A percentile compares a stretch with the other conserved stretches of the same genome.
Conservation (phyloP, 2,113 vertebrate species). For the Oreochromis niloticus region DNA sequence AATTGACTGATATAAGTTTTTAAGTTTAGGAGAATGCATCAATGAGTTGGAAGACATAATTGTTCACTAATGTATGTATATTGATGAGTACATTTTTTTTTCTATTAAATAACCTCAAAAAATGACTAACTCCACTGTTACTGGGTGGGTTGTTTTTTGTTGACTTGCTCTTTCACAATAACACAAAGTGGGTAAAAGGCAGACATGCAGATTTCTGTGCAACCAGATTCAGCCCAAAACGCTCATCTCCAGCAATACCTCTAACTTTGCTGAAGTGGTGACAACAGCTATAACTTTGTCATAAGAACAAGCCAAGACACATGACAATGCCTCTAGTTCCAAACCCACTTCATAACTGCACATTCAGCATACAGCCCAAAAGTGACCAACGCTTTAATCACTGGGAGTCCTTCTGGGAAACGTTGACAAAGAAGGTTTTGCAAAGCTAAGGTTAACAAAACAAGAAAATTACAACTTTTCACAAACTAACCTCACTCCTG, state of each 20-base stretch:
- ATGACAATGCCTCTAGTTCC: background rate
- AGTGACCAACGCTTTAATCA: background rate
- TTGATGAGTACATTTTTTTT: background rate
- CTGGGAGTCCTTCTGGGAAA: background rate
- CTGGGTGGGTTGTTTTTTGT: background rate
- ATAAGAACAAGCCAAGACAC: background rate
- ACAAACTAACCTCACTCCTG: background rate
- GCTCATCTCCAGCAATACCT: background rate
- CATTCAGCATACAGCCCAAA: background rate
- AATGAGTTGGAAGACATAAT: background rate
- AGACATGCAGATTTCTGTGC: background rate
- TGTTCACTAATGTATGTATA: background rate
- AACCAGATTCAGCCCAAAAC: background rate
- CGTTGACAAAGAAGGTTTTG: background rate
- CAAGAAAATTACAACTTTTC: background rate
- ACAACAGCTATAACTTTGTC: background rate
- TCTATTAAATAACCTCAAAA: background rate
- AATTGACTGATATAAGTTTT: background rate
- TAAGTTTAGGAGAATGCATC: background rate
- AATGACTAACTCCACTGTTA: background rate
- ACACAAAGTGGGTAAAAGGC: background rate
- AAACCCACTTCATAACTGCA: background rate
- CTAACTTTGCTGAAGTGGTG: background rate
- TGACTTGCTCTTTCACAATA: background rate
- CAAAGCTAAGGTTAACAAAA: background rate